Evolutionary conservation across 2,113 vertebrate genomes (phyloP).

Genomic region (Platichthys flesus): DNA sequence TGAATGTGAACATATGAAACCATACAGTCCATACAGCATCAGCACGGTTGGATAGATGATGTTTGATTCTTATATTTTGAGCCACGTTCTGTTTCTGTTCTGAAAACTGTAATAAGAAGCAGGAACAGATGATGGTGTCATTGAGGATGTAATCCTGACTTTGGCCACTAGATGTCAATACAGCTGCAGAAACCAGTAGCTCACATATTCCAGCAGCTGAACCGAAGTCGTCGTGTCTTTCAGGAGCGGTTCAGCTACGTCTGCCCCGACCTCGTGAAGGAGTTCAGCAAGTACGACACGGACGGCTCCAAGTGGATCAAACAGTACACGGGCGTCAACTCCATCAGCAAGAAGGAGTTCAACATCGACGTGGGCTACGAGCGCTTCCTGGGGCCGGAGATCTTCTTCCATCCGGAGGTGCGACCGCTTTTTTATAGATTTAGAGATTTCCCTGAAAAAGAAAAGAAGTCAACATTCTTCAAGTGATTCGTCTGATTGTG

Average conservation of each 20-base stretch:
- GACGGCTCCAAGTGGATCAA: slow-evolving; percentile 99
- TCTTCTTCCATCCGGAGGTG: slow-evolving; percentile 99
- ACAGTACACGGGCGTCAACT: slow-evolving; percentile 96
- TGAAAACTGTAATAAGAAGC: too few species aligned
- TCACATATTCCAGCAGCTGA: too few species aligned
- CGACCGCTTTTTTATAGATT: neutral
- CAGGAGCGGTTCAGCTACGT: slow-evolving; percentile 98
- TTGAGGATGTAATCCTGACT: slow-evolving; percentile 4
- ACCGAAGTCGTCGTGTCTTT: neutral
- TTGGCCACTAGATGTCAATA: slow-evolving; percentile 49
- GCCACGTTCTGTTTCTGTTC: too few species aligned
- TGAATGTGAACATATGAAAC: too few species aligned
- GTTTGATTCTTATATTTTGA: too few species aligned
- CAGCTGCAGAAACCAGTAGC: neutral
- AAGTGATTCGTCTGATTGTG: neutral
- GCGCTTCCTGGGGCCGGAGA: slow-evolving; percentile 97
- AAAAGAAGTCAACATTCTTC: too few species aligned
- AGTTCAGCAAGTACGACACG: slow-evolving; percentile 98
- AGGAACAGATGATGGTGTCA: neutral
- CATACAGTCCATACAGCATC: too few species aligned
- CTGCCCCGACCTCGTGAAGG: slow-evolving; percentile 98
- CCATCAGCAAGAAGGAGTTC: slow-evolving; percentile 98
- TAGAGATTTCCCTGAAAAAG: too few species aligned
- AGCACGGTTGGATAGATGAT: too few species aligned
- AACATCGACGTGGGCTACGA: slow-evolving; percentile 98